Evolutionary conservation across 2,113 vertebrate genomes (phyloP).

Genomic region (Gallinago undulata): DNA sequence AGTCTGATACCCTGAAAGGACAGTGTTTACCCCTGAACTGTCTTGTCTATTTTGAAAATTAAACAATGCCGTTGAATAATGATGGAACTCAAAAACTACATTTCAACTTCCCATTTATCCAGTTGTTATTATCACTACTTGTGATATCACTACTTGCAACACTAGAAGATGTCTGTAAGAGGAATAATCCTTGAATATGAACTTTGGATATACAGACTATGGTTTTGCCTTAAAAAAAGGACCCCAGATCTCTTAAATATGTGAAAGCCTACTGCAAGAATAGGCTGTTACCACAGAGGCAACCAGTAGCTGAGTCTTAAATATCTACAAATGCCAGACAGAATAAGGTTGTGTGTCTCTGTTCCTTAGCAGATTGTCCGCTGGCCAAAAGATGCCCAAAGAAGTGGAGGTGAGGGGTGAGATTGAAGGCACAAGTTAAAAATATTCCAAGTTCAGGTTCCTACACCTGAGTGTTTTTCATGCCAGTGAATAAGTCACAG

Average conservation of each 20-base stretch:
- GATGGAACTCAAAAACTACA: background rate
- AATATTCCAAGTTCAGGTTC: background rate
- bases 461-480: background rate
- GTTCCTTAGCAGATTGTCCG: background rate
- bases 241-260: background rate
- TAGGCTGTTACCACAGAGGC: fast-evolving
- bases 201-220: background rate
- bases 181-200: background rate
- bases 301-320: background rate
- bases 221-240: background rate
- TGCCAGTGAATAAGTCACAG: fast-evolving
- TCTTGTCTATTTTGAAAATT: background rate
- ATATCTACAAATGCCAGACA: background rate
- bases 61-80: background rate
- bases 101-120: background rate
- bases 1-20: background rate
- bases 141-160: background rate
- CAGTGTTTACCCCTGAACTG: background rate
- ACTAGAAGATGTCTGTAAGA: background rate
- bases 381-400: background rate
- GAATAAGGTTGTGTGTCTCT: background rate
- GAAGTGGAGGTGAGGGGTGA: background rate
- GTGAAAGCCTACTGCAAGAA: background rate
- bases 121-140: background rate
- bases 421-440: background rate